A percentile compares a stretch with the other conserved stretches of the same genome.
These are phyloP conservation scores for Dromococcyx pavoninus DNA, from an alignment of 2,797 vertebrate species.

Conservation along the genomic window DNA sequence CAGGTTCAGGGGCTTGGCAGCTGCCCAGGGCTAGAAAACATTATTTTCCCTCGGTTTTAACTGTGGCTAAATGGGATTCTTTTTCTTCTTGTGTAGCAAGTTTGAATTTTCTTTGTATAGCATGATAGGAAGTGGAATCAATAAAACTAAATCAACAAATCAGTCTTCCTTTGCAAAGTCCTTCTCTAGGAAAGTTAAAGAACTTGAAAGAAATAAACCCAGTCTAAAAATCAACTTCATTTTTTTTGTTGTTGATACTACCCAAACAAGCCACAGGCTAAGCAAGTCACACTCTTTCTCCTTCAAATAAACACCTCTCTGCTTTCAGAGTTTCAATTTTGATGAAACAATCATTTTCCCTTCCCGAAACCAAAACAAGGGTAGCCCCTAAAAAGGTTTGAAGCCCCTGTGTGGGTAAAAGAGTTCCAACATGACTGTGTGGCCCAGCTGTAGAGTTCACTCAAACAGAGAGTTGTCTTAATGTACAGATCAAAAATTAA, in stretches of 20 bases:
- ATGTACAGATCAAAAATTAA: fast-evolving
- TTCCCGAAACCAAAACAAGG: not conserved
- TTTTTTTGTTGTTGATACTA: not conserved
- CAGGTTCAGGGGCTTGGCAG: not conserved
- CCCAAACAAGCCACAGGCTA: not conserved
- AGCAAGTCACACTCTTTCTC: not conserved
- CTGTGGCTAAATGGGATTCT: not conserved
- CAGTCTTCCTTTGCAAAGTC: not conserved
- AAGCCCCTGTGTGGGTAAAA: not conserved
- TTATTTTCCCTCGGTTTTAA: not conserved
- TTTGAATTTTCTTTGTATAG: not conserved
- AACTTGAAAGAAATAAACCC: not conserved
- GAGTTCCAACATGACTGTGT: fast-evolving
- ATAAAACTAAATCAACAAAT: not conserved
- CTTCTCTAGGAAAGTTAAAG: not conserved
- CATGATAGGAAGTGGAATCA: not conserved
- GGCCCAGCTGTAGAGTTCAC: not conserved
- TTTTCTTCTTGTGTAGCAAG: not conserved
- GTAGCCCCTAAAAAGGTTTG: not conserved
- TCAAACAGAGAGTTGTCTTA: fast-evolving
- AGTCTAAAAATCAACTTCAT: not conserved
- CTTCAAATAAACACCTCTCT: not conserved
- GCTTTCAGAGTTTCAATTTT: not conserved
- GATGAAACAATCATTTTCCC: not conserved
- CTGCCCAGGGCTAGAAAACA: not conserved